Evolutionary conservation across 2,797 vertebrate genomes (phyloP), one percentile per base, ranked within the genome.

Genomic region (Momotus momota): DNA sequence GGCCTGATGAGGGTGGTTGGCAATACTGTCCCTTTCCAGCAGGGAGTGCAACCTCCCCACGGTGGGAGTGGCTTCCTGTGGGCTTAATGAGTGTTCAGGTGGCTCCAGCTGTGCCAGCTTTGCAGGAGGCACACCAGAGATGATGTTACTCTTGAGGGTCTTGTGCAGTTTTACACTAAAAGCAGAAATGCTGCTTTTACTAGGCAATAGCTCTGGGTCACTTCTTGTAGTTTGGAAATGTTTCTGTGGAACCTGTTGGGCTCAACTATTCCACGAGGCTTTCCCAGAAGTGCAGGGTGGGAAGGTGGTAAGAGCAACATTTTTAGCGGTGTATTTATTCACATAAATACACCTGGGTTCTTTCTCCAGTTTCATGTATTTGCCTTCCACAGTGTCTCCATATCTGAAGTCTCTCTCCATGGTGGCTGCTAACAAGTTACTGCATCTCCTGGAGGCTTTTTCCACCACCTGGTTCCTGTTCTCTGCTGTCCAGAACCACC

Each of bases 371-470:
- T 94, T 94, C 14, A 27, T 86, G 73, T 77, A 9, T 72, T 84
- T 89, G 41, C 35, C 48, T 87, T 81, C 26, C 80, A 15, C 94
- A 99, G 99, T 99, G 95, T 99, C 99, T 74, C 99, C 99, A 2
- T 99, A 99, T 96, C 98, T 99, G 97, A 99, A 99, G 97, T 99
- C 99, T 95, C 98, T 99, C 72, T 99, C 99, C 80, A 99, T 99
- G 99, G 99, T 99, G 83, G 98, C 99, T 27, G 99, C 99, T 90
- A 99, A 99, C 96, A 99, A 99, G 97, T 97, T 99, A 81, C 97
- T 99, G 54, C 99, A 99, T 97, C 98, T 99, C 52, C 98, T 99
- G 94, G 99, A 99, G 96, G 99, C 99, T 57, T 99, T 99, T 97
- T 99, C 99, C 62, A 99, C 99, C 83, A 98, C 98, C 87, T 99